Percentiles rank a stretch among this genome's conserved stretches.
Evolutionary conservation across 23 tunicate genomes (phyloP).

Genomic region (Trididemnum nubilum): DNA sequence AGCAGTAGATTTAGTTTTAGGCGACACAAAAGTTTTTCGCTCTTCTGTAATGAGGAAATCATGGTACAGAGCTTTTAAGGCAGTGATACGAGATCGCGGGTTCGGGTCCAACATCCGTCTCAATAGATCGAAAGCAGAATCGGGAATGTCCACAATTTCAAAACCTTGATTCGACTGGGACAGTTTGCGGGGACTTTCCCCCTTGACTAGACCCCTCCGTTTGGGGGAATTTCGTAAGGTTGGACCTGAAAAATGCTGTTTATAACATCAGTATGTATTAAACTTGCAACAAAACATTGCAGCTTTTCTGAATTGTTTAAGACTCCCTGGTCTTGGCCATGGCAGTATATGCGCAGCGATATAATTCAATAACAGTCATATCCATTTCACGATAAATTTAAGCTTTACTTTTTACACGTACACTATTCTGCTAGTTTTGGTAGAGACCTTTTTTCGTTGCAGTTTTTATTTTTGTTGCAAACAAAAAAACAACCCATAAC

Average conservation of each 20-base stretch:
- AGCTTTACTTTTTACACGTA: no score
- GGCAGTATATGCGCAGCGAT: no score
- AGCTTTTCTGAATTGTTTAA: no score
- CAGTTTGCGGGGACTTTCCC: not conserved
- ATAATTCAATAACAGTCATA: no score
- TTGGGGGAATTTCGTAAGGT: conserved; percentile 23
- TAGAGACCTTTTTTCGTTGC: no score
- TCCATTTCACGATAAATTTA: no score
- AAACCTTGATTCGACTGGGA: not conserved
- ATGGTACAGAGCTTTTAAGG: conserved; percentile 70
- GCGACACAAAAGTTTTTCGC: conserved; percentile 10
- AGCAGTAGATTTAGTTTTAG: not conserved
- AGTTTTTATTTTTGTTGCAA: no score
- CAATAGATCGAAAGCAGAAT: conserved; percentile 58
- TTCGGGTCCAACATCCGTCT: conserved; percentile 57
- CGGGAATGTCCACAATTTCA: conserved; percentile 50
- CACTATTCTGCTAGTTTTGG: no score
- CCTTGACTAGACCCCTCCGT: not conserved
- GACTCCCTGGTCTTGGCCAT: no score
- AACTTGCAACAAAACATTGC: not conserved
- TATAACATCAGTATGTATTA: not conserved
- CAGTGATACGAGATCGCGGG: conserved; percentile 71
- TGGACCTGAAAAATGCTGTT: conserved; percentile 8
- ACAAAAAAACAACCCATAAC: no score
- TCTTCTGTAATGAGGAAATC: conserved; percentile 49